Conservation (phyloP, 1,140 invertebrate species). For the Polyergus mexicanus region DNA sequence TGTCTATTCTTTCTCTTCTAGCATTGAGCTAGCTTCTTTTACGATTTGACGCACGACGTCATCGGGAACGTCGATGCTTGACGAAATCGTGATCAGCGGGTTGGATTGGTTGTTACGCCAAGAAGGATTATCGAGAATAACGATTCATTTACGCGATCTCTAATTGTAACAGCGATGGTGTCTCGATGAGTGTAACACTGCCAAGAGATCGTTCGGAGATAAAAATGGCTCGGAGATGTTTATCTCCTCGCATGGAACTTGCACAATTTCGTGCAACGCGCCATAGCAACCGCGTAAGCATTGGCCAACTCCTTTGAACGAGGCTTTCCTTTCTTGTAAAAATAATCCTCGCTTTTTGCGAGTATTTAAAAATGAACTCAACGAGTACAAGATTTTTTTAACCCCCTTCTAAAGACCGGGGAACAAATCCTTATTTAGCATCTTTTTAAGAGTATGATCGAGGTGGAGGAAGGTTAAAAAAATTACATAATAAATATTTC, state of each 20-base stretch:
- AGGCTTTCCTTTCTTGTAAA: slow-evolving; percentile 32
- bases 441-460: background rate
- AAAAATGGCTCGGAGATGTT: slow-evolving; percentile 58
- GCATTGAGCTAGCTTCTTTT: slow-evolving; percentile 6
- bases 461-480: background rate
- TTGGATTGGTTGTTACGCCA: slow-evolving; percentile 7
- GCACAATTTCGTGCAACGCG: slow-evolving; percentile 49
- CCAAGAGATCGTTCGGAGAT: slow-evolving; percentile 50
- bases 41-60: slow-evolving; percentile 49
- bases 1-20: slow-evolving; percentile 35
- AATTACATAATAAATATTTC: background rate
- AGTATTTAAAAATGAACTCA: background rate
- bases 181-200: slow-evolving; percentile 39
- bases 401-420: background rate
- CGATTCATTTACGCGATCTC: slow-evolving; percentile 47
- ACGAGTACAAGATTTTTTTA: background rate
- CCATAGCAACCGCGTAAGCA: slow-evolving; percentile 24
- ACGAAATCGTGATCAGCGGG: slow-evolving; percentile 24
- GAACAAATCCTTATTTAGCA: background rate
- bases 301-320: slow-evolving; percentile 41
- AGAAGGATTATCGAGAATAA: slow-evolving; percentile 44
- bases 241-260: slow-evolving; percentile 49
- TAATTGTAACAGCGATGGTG: slow-evolving; percentile 32
- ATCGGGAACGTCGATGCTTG: slow-evolving; percentile 12
- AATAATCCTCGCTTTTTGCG: slow-evolving; percentile 4